Conservation (phyloP, 64 coral and sea anemone species). For the Montipora foliosa region DNA sequence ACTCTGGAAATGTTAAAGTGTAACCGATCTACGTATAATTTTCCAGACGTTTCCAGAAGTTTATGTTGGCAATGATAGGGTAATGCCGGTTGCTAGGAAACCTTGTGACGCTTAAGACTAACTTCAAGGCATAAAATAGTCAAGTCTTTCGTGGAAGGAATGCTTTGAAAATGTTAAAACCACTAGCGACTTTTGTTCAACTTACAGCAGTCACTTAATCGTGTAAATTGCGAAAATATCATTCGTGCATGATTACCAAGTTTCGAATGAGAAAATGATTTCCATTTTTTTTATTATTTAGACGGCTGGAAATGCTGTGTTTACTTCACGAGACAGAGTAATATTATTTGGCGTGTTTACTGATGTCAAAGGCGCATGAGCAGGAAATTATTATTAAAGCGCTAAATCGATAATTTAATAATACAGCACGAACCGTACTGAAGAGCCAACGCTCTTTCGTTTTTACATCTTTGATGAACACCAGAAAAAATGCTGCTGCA, state of each 20-base stretch:
- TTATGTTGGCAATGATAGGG: too few relatives aligned
- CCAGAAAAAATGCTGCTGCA: conserved; percentile 13
- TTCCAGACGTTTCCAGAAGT: too few relatives aligned
- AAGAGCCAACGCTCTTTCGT: background rate
- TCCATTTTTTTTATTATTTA: background rate
- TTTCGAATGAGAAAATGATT: background rate
- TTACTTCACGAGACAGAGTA: conserved; percentile 19
- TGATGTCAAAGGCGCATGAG: background rate
- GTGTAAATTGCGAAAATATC: background rate
- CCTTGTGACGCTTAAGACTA: too few relatives aligned
- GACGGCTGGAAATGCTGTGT: conserved; percentile 8
- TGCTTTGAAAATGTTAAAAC: background rate
- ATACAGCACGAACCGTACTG: background rate
- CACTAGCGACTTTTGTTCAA: background rate
- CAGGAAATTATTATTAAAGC: conserved; percentile 1
- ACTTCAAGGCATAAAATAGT: background rate
- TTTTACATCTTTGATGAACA: background rate
- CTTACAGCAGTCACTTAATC: background rate
- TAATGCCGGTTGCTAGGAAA: too few relatives aligned
- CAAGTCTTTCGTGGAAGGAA: background rate
- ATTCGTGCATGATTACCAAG: background rate
- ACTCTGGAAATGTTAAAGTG: background rate
- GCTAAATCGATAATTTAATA: conserved; percentile 17
- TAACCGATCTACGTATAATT: background rate
- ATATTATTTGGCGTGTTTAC: background rate